Conservation (phyloP, 2,797 vertebrate species). For the Allochrocebus solatus region DNA sequence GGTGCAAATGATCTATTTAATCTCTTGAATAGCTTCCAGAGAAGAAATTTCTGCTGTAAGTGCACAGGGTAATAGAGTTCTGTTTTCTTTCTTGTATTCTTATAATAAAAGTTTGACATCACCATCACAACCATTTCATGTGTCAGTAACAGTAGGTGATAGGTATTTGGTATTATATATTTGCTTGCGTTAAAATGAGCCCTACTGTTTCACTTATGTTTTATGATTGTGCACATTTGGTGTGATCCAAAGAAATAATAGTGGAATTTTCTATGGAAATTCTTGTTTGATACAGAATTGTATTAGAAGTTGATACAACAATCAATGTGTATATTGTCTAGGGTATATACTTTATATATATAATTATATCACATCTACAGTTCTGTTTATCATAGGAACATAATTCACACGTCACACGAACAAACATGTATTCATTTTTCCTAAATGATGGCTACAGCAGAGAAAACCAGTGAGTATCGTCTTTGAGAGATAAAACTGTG, state of each 20-base stretch:
- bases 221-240: background rate
- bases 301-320: background rate
- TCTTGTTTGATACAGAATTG: background rate
- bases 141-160: background rate
- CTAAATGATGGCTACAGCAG: background rate
- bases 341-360: background rate
- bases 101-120: slow-evolving; percentile 3
- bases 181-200: slow-evolving; percentile 9
- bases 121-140: background rate
- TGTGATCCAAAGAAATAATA: background rate
- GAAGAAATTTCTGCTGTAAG: slow-evolving; percentile 8
- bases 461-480: background rate
- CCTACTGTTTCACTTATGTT: background rate
- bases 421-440: background rate
- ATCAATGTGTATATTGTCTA: background rate
- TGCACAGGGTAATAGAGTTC: background rate
- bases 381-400: background rate
- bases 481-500: background rate
- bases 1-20: background rate
- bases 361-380: background rate
- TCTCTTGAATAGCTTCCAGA: background rate
- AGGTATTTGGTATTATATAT: background rate
- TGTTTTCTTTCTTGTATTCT: background rate
- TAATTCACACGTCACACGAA: background rate
- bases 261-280: background rate